A percentile compares a stretch with the other conserved stretches of the same genome.
These are phyloP conservation scores for Ailuropoda melanoleuca DNA, from an alignment of 2,113 vertebrate genomes.

Conservation along the genomic window DNA sequence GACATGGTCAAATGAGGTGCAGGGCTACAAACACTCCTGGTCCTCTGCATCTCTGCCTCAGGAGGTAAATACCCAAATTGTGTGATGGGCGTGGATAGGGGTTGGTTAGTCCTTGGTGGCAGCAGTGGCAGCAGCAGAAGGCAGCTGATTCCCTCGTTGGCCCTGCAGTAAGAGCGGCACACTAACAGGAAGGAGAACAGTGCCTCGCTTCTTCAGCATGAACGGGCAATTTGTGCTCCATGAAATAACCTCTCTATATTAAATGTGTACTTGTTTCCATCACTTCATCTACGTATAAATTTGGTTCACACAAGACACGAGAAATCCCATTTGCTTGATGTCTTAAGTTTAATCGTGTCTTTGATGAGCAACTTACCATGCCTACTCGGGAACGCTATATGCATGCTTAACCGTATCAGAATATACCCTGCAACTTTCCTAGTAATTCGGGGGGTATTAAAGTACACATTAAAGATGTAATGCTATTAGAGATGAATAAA, in stretches of 20 bases:
- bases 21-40: not conserved
- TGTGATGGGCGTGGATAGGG: not conserved
- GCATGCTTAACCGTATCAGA: not conserved
- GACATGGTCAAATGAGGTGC: not conserved
- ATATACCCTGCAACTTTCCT: not conserved
- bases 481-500: conserved; percentile 15
- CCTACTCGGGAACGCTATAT: not conserved
- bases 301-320: not conserved
- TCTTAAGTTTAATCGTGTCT: not conserved
- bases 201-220: not conserved
- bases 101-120: not conserved
- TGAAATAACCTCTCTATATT: not conserved
- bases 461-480: not conserved
- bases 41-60: not conserved
- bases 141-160: not conserved
- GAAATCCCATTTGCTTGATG: not conserved
- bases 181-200: not conserved
- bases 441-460: not conserved
- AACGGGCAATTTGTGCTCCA: not conserved
- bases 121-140: not conserved
- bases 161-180: not conserved
- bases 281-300: not conserved
- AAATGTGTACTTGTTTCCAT: not conserved
- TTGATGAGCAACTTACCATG: not conserved
- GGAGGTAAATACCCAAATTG: not conserved